Evolutionary conservation across 92 coral and sea anemone genomes (phyloP).

Genomic region (Phymanthus crucifer): DNA sequence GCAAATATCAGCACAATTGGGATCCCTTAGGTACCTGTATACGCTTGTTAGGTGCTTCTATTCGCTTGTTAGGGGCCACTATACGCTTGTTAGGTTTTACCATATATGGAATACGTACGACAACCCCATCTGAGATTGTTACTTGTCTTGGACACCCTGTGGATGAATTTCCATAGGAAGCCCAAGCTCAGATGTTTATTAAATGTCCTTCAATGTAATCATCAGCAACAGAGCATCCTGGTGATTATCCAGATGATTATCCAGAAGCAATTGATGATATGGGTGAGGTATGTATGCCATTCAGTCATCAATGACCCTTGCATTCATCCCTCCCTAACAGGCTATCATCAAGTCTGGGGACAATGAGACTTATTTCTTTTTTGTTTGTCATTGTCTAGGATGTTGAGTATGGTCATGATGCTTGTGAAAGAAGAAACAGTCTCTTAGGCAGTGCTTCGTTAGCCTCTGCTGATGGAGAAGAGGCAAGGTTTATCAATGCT

Average conservation of each 20-base stretch:
- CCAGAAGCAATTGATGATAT: slow-evolving; percentile 67
- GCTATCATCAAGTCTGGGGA: too few species aligned
- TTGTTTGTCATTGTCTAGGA: slow-evolving; percentile 34
- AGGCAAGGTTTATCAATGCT: slow-evolving; percentile 66
- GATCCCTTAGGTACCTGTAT: too few species aligned
- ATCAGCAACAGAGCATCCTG: slow-evolving; percentile 48
- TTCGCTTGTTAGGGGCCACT: too few species aligned
- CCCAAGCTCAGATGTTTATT: background rate
- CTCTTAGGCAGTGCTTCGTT: slow-evolving; percentile 61
- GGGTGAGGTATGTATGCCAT: slow-evolving; percentile 57
- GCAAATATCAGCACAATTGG: too few species aligned
- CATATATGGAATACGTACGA: too few species aligned
- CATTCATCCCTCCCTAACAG: background rate
- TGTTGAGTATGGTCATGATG: slow-evolving; percentile 73
- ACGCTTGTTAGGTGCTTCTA: too few species aligned
- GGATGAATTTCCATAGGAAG: background rate
- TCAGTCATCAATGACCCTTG: background rate
- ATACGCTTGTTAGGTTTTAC: too few species aligned
- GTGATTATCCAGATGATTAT: slow-evolving; percentile 68
- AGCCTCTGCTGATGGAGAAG: slow-evolving; percentile 93
- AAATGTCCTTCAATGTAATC: background rate
- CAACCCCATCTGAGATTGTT: too few species aligned
- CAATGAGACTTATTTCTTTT: too few species aligned
- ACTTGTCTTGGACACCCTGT: background rate
- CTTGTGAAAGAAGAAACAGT: slow-evolving; percentile 44